Evolutionary conservation across 2,888 invertebrate genomes (phyloP).

Genomic region (Meiosimyza platycephala): DNA sequence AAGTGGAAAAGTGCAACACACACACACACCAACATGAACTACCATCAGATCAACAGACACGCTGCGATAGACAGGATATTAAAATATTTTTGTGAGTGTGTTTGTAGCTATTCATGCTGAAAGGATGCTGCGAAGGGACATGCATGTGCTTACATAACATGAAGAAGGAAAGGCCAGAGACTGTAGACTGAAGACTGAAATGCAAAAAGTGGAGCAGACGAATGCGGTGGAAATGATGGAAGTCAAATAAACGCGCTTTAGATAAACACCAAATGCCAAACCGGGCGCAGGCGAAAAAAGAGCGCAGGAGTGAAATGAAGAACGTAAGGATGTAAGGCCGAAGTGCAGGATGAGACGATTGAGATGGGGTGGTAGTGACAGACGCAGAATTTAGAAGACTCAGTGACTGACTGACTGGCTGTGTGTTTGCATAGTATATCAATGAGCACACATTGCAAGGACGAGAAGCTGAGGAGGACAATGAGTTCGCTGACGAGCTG

Average conservation of each 20-base stretch:
- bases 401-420: constrained; percentile 14
- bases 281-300: not conserved
- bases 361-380: not conserved
- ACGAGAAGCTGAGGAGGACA: constrained; percentile 8
- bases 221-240: not conserved
- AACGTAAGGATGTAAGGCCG: not conserved
- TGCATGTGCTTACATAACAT: not conserved
- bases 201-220: not conserved
- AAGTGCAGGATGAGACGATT: not conserved
- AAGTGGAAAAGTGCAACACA: too few relatives aligned
- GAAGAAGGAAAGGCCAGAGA: not conserved
- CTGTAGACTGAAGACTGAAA: not conserved
- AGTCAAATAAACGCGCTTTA: constrained; percentile 31
- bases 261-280: constrained; percentile 10
- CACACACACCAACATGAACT: too few relatives aligned
- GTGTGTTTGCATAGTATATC: not conserved
- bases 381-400: constrained; percentile 10
- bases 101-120: constrained; percentile 20
- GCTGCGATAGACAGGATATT: too few relatives aligned
- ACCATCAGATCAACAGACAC: too few relatives aligned
- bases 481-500: not conserved
- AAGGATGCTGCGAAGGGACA: constrained; percentile 16
- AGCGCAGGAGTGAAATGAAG: not conserved
- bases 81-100: constrained; percentile 13
- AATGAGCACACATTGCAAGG: not conserved